Conservation (phyloP, 2,113 vertebrate species). For the Pitta sordida region DNA sequence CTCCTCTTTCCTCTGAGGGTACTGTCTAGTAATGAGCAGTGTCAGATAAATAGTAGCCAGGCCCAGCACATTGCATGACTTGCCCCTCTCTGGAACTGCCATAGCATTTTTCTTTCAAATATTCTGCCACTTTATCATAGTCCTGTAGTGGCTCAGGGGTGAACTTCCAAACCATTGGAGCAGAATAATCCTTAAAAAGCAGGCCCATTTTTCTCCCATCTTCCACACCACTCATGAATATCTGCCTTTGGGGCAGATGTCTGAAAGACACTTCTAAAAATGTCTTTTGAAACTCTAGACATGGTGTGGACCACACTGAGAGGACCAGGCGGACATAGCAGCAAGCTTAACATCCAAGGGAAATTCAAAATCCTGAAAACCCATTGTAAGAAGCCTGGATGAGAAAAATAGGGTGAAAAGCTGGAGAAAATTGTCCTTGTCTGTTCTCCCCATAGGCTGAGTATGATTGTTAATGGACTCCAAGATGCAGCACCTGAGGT, state of each 20-base stretch:
- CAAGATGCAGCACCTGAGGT: too few species aligned
- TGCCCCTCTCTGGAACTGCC: background rate
- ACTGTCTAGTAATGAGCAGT: background rate
- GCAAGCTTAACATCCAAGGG: background rate
- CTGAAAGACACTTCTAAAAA: background rate
- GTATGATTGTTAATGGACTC: background rate
- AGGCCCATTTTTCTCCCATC: background rate
- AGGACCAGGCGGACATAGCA: background rate
- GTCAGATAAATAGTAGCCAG: background rate
- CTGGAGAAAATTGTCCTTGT: background rate
- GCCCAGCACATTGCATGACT: background rate
- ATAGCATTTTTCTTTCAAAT: background rate
- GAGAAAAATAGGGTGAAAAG: background rate
- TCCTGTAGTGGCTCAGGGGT: background rate
- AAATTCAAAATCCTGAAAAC: background rate
- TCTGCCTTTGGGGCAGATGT: background rate
- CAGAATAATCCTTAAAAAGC: background rate
- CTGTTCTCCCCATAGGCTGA: background rate
- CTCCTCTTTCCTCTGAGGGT: background rate
- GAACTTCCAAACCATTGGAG: background rate
- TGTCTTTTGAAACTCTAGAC: background rate
- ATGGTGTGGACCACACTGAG: accelerated
- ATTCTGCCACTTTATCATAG: background rate
- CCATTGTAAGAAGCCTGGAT: background rate
- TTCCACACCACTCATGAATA: background rate